Evolutionary conservation across 2,888 invertebrate genomes (phyloP).

Genomic region (Lagria hirta): DNA sequence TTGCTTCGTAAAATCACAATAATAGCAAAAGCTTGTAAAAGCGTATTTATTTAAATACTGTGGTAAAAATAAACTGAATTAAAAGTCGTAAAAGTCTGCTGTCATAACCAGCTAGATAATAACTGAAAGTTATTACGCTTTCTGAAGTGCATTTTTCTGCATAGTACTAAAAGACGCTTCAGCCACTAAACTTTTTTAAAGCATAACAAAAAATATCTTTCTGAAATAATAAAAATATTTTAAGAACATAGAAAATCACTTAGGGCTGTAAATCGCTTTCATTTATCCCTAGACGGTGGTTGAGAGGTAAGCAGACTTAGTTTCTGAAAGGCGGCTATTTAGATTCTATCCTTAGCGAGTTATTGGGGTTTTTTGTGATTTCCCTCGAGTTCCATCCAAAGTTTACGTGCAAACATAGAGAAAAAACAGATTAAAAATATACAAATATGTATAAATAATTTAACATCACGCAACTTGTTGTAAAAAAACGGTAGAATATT

Average conservation of each 20-base stretch:
- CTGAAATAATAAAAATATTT: conserved; percentile 29
- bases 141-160: too few relatives aligned
- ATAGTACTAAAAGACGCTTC: too few relatives aligned
- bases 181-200: too few relatives aligned
- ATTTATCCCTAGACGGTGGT: conserved; percentile 36
- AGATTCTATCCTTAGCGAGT: conserved; percentile 35
- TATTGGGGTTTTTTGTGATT: conserved; percentile 39
- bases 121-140: too few relatives aligned
- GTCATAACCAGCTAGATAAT: too few relatives aligned
- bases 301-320: conserved; percentile 29
- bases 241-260: conserved; percentile 39
- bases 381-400: conserved; percentile 33
- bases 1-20: too few relatives aligned
- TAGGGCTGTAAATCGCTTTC: conserved; percentile 38
- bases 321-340: conserved; percentile 32
- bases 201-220: conserved; percentile 9
- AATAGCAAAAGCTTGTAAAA: too few relatives aligned
- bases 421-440: conserved; percentile 34
- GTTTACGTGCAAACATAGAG: conserved; percentile 34
- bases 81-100: too few relatives aligned
- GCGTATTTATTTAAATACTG: too few relatives aligned
- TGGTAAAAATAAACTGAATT: too few relatives aligned
- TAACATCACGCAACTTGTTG: conserved; percentile 21
- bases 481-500: conserved; percentile 9
- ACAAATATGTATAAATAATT: conserved; percentile 29